Evolutionary conservation across 2,888 invertebrate genomes (phyloP), one percentile per base, ranked within the genome.

Genomic region (Leptinotarsa rubiginosa): DNA sequence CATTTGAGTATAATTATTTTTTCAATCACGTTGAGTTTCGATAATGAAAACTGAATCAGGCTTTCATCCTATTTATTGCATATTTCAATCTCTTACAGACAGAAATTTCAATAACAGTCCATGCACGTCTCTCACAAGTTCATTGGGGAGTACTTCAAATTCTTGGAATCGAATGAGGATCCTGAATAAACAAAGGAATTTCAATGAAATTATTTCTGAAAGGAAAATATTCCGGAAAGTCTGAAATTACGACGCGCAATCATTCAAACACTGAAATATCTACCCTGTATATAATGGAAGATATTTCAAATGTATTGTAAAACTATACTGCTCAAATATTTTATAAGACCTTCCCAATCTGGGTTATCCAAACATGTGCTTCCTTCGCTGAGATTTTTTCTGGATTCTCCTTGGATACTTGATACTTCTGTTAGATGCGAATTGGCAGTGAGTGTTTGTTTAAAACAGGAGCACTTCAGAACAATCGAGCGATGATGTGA

Each of bases 301-400:
- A 22, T 22, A 22, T 59, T 59, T 16, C 20, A 52, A 52, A 18
- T 52, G n/a, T 41, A 41, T 41, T 41, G 41, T 41, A 41, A 41
- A 41, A 41, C 41, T 41, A 41, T 41, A 41, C 41, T 41, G 41
- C 41, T 41, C 41, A 62, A 62, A 62, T 62, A 62, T 62, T 41
- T 62, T 62, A 20, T 41, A 62, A 41, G 31, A 18, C 31, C 41
- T 41, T 15, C 15, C 7, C 5, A 31, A 62, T 62, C 41, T 62
- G 41, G 62, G 62, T 62, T 62, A 62, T 25, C 31, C 41, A 62
- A 62, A 62, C 62, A 41, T 62, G 62, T 25, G 12, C 31, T 25
- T 62, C n/a, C 18, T 56, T 56, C 18, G 2, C 10, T 20, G 12
- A 12, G 31, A 62, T 41, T 41, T n/a, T n/a, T 62, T n/a, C 25